A percentile compares a stretch with the other conserved stretches of the same genome.
These are phyloP conservation scores for Saxidomus purpurata DNA, from an alignment of 1,140 invertebrate genomes.

Conservation along the genomic window DNA sequence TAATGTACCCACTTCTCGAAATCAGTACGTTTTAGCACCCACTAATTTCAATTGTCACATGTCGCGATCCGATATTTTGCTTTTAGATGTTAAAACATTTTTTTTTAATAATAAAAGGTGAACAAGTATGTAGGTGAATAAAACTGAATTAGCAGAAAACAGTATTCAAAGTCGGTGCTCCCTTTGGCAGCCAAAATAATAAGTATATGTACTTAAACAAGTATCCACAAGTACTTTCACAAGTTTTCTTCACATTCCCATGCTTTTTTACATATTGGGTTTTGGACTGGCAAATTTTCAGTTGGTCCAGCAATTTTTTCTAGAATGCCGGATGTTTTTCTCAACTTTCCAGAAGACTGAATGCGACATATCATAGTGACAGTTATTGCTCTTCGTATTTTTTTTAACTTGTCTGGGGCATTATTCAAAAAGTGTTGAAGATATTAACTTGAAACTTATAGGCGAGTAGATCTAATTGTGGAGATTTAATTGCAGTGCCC, in stretches of 20 bases:
- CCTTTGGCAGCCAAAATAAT: conserved; percentile 2
- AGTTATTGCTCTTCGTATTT: not conserved
- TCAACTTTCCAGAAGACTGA: not conserved
- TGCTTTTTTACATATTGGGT: conserved; percentile 11
- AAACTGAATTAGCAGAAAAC: not conserved
- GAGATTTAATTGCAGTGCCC: conserved; percentile 25
- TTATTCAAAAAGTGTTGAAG: conserved; percentile 28
- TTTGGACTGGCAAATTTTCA: not conserved
- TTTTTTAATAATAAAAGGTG: not conserved
- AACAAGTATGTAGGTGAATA: conserved; percentile 7
- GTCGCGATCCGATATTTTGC: conserved; percentile 1
- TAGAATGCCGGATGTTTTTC: not conserved
- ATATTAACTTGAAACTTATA: conserved; percentile 28
- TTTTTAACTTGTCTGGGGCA: conserved; percentile 21
- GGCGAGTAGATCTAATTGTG: conserved; percentile 20
- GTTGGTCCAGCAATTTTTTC: not conserved
- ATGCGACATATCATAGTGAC: not conserved
- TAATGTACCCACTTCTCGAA: not conserved
- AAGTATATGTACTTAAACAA: not conserved
- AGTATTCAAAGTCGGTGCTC: conserved; percentile 9
- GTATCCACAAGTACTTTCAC: not conserved
- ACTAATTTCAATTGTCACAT: not conserved
- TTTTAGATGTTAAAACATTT: conserved; percentile 1
- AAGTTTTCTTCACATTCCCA: conserved; percentile 5
- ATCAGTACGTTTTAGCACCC: conserved; percentile 9